Evolutionary conservation across 1,140 invertebrate species (phyloP).

Genomic region (Neodiprion fabricii): DNA sequence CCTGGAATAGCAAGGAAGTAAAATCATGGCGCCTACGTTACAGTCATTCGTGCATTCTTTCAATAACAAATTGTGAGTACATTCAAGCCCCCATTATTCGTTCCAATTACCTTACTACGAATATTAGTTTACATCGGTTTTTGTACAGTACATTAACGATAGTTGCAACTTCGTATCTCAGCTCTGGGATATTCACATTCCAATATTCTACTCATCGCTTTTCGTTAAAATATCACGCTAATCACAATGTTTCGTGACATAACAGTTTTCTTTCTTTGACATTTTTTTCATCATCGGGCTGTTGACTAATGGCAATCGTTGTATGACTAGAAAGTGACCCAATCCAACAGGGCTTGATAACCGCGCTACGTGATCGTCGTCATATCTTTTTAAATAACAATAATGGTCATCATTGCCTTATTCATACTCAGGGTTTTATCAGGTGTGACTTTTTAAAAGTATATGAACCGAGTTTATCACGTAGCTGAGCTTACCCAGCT

Average conservation of each 20-base stretch:
- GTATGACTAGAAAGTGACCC: too few species aligned
- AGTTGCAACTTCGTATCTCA: neutral
- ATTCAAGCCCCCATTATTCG: neutral
- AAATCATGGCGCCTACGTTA: constrained; percentile 50
- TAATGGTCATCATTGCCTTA: neutral
- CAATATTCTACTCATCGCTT: constrained; percentile 7
- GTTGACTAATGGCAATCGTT: too few species aligned
- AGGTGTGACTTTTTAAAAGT: neutral
- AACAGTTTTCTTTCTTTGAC: constrained; percentile 18
- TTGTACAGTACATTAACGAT: constrained; percentile 5
- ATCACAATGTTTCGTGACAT: constrained; percentile 14
- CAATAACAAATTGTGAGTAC: constrained; percentile 55
- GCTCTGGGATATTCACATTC: neutral
- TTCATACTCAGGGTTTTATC: neutral
- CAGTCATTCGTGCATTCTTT: constrained; percentile 54
- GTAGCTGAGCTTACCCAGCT: too few species aligned
- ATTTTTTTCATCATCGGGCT: too few species aligned
- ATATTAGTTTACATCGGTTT: constrained; percentile 6
- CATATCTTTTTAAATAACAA: neutral
- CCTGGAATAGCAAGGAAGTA: constrained; percentile 13
- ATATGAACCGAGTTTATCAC: too few species aligned
- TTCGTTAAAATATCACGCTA: constrained; percentile 9
- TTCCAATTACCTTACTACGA: constrained; percentile 14
- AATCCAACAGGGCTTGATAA: neutral
- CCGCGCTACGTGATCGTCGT: neutral